Percentiles rank a stretch among this genome's conserved stretches.
These are phyloP conservation scores for Scaptomyza hsui DNA, from an alignment of 1,140 invertebrate genomes.

Conservation along the genomic window DNA sequence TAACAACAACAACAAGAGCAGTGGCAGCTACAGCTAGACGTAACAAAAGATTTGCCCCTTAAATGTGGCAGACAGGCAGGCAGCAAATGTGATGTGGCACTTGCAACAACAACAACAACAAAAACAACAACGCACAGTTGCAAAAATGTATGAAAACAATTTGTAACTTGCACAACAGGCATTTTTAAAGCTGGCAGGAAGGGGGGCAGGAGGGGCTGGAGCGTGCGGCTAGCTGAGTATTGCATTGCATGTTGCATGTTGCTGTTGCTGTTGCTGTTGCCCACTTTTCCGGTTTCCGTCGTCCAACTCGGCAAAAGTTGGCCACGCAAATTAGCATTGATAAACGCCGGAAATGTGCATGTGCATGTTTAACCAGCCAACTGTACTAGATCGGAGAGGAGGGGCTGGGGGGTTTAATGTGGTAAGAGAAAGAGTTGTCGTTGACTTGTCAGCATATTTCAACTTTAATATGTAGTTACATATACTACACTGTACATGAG, in stretches of 20 bases:
- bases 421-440: no score
- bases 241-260: conserved; percentile 8
- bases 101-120: neutral
- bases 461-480: no score
- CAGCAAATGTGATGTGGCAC: conserved; percentile 24
- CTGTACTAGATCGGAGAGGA: neutral
- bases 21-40: neutral
- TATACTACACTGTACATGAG: no score
- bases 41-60: conserved; percentile 23
- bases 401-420: no score
- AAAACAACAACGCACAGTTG: no score
- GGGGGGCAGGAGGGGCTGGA: no score
- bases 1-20: conserved; percentile 26
- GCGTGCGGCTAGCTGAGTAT: neutral
- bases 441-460: neutral
- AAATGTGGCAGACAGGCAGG: conserved; percentile 9
- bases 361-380: neutral
- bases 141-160: neutral
- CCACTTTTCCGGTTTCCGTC: conserved; percentile 2
- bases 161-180: neutral
- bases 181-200: neutral
- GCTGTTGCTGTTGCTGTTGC: neutral
- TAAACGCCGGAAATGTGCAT: conserved; percentile 45
- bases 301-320: conserved; percentile 32
- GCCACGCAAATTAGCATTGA: conserved; percentile 50